These are phyloP conservation scores for Diadumene lineata DNA, from an alignment of 92 coral and sea anemone species.

Conservation along the genomic window DNA sequence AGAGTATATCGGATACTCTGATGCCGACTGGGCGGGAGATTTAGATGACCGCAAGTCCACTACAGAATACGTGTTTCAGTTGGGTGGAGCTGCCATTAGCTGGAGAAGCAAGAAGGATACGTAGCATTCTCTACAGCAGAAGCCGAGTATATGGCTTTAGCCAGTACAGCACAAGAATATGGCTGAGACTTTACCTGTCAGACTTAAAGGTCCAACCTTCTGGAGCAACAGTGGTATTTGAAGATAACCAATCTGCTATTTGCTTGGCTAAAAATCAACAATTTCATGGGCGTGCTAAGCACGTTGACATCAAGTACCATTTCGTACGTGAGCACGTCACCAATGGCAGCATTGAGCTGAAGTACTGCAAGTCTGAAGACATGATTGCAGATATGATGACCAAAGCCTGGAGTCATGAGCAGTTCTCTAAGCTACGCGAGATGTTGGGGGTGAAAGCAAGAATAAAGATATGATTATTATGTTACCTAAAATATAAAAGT, in stretches of 20 bases:
- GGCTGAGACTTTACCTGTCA: slow-evolving; percentile 47
- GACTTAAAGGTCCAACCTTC: slow-evolving; percentile 21
- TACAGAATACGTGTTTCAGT: slow-evolving; percentile 55
- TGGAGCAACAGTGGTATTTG: slow-evolving; percentile 26
- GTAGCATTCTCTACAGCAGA: slow-evolving; percentile 68
- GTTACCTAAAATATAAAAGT: background rate
- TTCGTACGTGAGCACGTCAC: slow-evolving; percentile 51
- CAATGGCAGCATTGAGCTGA: slow-evolving; percentile 31
- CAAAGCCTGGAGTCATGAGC: slow-evolving; percentile 35
- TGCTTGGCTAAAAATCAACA: slow-evolving; percentile 47
- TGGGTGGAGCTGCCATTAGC: slow-evolving; percentile 56
- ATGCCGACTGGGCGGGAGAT: slow-evolving; percentile 66
- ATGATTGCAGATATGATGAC: slow-evolving; percentile 67
- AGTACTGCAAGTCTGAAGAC: too few relatives aligned
- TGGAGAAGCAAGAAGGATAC: slow-evolving; percentile 73
- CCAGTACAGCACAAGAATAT: slow-evolving; percentile 56
- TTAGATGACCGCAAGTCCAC: slow-evolving; percentile 58
- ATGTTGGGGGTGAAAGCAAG: too few relatives aligned
- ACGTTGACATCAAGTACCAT: slow-evolving; percentile 54
- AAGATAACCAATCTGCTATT: slow-evolving; percentile 57
- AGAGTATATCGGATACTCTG: slow-evolving; percentile 60
- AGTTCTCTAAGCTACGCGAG: slow-evolving; percentile 44
- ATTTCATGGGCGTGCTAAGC: slow-evolving; percentile 56
- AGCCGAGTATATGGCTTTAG: slow-evolving; percentile 56
- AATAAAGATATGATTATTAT: too few relatives aligned